Conservation (phyloP, 2,888 invertebrate species). For the Eupithecia vulgata region DNA sequence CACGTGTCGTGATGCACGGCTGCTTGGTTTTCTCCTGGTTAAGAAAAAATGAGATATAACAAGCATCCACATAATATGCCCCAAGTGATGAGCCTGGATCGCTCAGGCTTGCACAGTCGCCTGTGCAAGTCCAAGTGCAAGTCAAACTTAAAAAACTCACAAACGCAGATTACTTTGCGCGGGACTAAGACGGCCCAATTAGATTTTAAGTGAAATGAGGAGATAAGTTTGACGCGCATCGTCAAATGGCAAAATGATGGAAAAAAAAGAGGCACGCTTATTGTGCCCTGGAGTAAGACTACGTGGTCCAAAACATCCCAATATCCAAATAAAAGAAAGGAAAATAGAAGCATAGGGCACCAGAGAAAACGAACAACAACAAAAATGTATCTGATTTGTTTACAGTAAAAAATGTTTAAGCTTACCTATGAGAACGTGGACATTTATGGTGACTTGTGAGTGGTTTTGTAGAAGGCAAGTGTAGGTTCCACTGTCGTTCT, state of each 20-base stretch:
- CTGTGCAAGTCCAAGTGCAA: not conserved
- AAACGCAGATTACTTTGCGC: not conserved
- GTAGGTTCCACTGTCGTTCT: conserved; percentile 87
- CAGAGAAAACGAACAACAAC: not conserved
- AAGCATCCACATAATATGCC: not conserved
- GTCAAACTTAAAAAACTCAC: not conserved
- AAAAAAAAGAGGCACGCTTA: no score
- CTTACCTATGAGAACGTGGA: conserved; percentile 88
- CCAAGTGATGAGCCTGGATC: not conserved
- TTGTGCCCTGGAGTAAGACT: no score
- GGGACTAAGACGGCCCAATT: not conserved
- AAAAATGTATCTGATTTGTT: not conserved
- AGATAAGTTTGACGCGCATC: not conserved
- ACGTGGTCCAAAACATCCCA: not conserved
- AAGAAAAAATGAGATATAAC: conserved; percentile 37
- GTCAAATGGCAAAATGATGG: not conserved
- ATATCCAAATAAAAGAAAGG: not conserved
- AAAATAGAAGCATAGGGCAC: not conserved
- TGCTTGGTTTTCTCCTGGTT: conserved; percentile 85
- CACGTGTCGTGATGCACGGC: conserved; percentile 86
- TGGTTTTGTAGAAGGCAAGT: conserved; percentile 86
- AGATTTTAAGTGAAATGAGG: not conserved
- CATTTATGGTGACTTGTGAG: conserved; percentile 86
- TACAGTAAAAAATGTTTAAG: conserved; percentile 18
- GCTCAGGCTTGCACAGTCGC: not conserved